Percentiles rank a stretch among this genome's conserved stretches.
These are phyloP conservation scores for Bambusicola thoracicus DNA, from an alignment of 2,113 vertebrate genomes.

Conservation along the genomic window DNA sequence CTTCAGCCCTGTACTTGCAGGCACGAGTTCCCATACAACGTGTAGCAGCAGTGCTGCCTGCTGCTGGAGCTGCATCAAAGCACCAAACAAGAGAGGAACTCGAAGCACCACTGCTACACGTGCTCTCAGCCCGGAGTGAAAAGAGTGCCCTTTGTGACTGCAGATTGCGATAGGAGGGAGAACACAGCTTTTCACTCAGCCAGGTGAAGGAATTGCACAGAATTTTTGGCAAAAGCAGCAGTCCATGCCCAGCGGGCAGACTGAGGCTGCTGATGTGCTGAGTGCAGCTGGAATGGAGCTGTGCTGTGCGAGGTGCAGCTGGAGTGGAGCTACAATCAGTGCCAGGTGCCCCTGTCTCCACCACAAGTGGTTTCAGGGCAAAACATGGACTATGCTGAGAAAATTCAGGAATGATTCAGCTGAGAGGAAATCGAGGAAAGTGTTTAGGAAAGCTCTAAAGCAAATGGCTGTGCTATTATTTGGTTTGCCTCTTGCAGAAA, in stretches of 20 bases:
- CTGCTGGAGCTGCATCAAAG: neutral
- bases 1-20: neutral
- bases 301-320: neutral
- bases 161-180: neutral
- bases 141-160: neutral
- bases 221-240: neutral
- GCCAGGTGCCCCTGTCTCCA: neutral
- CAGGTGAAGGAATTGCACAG: neutral
- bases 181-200: neutral
- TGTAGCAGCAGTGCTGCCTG: neutral
- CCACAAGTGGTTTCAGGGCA: neutral
- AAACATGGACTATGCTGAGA: neutral
- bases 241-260: neutral
- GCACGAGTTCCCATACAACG: neutral
- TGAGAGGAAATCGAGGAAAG: neutral
- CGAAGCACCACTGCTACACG: neutral
- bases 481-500: neutral
- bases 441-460: neutral
- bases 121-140: neutral
- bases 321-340: accelerated
- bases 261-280: neutral
- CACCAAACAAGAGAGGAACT: neutral
- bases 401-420: neutral
- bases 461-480: neutral
- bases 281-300: no score